A percentile compares a stretch with the other conserved stretches of the same genome.
Evolutionary conservation across 2,797 vertebrate genomes (phyloP).

Genomic region (Danio choprae): DNA sequence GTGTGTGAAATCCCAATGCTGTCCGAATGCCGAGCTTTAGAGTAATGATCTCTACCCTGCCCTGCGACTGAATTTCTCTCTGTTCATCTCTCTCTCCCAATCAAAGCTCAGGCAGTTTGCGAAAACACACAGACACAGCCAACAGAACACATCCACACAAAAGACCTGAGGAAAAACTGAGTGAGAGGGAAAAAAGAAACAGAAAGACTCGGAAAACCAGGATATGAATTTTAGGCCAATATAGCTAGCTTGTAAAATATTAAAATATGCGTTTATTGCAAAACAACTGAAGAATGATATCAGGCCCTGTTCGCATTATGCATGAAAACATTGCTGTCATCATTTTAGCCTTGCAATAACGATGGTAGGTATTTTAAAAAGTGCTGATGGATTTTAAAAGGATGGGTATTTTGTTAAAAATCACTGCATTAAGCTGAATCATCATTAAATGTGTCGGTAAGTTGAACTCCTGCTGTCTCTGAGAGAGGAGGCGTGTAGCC

Average conservation of each 20-base stretch:
- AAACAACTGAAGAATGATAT: neutral
- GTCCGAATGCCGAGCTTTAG: slow-evolving; percentile 72
- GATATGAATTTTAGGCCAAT: neutral
- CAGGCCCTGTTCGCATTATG: neutral
- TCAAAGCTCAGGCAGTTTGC: slow-evolving; percentile 48
- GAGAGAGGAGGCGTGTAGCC: slow-evolving; percentile 68
- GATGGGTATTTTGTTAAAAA: slow-evolving; percentile 58
- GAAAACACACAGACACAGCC: slow-evolving; percentile 40
- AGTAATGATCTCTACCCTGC: slow-evolving; percentile 74
- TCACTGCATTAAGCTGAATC: slow-evolving; percentile 72
- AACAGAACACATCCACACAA: slow-evolving; percentile 40
- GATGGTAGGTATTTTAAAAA: neutral
- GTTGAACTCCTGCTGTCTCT: slow-evolving; percentile 70
- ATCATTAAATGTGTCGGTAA: slow-evolving; percentile 73
- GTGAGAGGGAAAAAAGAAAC: neutral
- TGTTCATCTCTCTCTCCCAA: slow-evolving; percentile 53
- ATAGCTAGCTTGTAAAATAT: neutral
- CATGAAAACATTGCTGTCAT: neutral
- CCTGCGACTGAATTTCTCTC: slow-evolving; percentile 63
- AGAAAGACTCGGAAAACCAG: neutral
- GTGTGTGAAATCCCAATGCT: slow-evolving; percentile 76
- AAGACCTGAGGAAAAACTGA: slow-evolving; percentile 31
- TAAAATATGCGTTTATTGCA: neutral
- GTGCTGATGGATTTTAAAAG: slow-evolving; percentile 33
- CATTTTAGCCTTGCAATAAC: neutral